Conservation (phyloP, 2,113 vertebrate species). For the Syrrhaptes paradoxus region DNA sequence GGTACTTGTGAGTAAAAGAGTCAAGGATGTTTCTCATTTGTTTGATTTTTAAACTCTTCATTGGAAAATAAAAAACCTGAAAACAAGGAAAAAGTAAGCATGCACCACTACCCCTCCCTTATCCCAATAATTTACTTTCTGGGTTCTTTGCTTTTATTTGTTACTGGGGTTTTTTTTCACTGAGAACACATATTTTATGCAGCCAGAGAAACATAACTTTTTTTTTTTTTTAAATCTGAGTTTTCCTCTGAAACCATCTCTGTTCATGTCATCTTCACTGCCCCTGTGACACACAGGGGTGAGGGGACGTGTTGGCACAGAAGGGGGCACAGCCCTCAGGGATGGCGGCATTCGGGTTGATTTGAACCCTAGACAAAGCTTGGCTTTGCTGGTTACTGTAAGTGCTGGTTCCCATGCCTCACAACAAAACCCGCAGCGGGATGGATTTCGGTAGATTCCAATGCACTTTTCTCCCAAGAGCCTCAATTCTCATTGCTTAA, state of each 20-base stretch:
- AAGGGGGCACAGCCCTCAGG: neutral
- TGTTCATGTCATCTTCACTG: neutral
- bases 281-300: neutral
- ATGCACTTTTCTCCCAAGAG: neutral
- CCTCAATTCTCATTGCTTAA: neutral
- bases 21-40: neutral
- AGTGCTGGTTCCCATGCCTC: neutral
- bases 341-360: neutral
- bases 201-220: neutral
- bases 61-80: neutral
- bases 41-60: neutral
- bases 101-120: accelerated
- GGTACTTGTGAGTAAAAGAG: neutral
- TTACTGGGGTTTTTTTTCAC: neutral
- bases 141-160: neutral
- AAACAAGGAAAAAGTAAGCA: neutral
- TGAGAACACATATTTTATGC: neutral
- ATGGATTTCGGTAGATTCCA: neutral
- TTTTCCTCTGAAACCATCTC: neutral
- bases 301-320: neutral
- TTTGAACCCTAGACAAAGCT: neutral
- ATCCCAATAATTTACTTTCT: neutral
- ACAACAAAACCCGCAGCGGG: accelerated
- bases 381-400: neutral
- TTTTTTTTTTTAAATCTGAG: neutral